Evolutionary conservation across 2,888 invertebrate genomes (phyloP).

Genomic region (Pristionchus mayeri): DNA sequence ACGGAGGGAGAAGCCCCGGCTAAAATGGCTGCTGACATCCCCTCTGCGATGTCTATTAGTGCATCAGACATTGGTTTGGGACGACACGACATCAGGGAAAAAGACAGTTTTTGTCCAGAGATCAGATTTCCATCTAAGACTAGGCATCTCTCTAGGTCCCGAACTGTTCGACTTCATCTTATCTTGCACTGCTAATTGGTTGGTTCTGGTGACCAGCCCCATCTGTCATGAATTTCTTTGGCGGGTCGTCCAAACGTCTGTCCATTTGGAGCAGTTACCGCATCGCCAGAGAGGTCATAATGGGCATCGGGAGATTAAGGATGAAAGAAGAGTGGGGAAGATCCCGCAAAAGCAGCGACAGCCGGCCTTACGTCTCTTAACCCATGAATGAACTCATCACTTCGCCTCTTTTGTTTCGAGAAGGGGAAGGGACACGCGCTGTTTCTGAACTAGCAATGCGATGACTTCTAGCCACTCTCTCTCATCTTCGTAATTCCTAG

Average conservation of each 20-base stretch:
- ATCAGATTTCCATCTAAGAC: no score
- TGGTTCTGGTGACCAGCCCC: background rate
- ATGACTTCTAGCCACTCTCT: background rate
- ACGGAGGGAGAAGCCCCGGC: background rate
- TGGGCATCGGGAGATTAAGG: background rate
- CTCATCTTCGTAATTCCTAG: background rate
- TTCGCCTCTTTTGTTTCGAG: background rate
- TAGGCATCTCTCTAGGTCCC: no score
- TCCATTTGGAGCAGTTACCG: constrained; percentile 21
- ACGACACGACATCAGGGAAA: no score
- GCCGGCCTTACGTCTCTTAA: constrained; percentile 23
- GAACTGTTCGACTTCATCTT: no score
- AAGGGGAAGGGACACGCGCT: background rate
- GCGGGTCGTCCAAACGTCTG: background rate
- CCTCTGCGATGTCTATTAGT: no score
- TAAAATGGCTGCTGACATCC: background rate
- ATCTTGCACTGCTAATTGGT: no score
- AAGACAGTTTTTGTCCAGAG: no score
- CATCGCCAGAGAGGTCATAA: background rate
- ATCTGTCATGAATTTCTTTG: constrained; percentile 24
- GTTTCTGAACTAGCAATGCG: constrained; percentile 7
- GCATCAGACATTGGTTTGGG: no score
- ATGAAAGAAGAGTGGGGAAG: background rate
- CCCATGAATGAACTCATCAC: constrained; percentile 45
- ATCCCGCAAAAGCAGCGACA: background rate